Base-by-base conservation (phyloP, 2,113 vertebrate genomes). In the Micronycteris hirsuta region DNA sequence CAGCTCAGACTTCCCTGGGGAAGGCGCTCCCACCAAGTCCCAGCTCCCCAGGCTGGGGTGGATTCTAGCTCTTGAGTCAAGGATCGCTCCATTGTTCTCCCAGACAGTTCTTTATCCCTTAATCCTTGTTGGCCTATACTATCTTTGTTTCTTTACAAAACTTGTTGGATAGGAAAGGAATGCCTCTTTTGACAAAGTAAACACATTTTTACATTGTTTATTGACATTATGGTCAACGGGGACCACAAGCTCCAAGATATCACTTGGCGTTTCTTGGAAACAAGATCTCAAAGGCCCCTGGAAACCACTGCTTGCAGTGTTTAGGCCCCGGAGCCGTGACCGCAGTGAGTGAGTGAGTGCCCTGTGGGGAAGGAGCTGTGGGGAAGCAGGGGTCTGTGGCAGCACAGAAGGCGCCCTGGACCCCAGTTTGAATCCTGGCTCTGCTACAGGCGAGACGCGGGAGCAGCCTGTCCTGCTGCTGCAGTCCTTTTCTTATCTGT, bases 121-220 rank as follows among this genome's bases (percentile, higher is more conserved):
- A 20, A 73, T 93, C 80, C 22, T 94, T 47, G 3, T 58, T 78
- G 89, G 61, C 77, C 43, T 80, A 1, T 95, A 22, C 47, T 52
- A 65, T 22, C 86, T 93, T 47, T 82, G 67, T 88, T 86, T 96
- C 65, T 93, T 94, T 86, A 93, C 38, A 56, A 68, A 96, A 80
- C 70, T 83, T 19, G 68, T 65, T 89, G 87, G 80, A 11, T 82
- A 77, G 90, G 89, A 93, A 89, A 94, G 65, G 87, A 95, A 91
- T 54, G 90, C 5, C n/a, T 89, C 65, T 89, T 58, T 87, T 17
- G 65, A 73, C 43, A 77, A 94, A 93, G 68, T 49, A 94, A 96
- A 93, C 77, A 88, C 0, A 8, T 22, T 71, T 86, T 92, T 67
- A 52, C 89, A 41, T 56, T 83, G 86, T 91, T 95, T 87, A n/a